These are phyloP conservation scores for Helicoverpa armigera DNA, from an alignment of 1,140 invertebrate genomes.

Conservation along the genomic window DNA sequence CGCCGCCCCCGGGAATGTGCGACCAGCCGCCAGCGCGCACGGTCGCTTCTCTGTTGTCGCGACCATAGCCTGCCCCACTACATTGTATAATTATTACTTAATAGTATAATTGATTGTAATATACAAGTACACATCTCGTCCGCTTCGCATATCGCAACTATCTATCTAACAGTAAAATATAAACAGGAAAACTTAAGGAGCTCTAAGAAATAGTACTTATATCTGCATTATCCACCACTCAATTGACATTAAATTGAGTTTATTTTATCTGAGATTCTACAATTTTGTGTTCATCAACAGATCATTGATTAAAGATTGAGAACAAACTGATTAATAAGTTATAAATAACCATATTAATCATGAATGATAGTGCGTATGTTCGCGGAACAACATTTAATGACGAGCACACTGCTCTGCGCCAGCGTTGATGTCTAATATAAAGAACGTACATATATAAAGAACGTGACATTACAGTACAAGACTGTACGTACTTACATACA, in stretches of 20 bases:
- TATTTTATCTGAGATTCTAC: no score
- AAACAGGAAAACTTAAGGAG: constrained; percentile 20
- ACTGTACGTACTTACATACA: not conserved
- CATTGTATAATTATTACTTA: constrained; percentile 72
- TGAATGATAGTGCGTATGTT: constrained; percentile 4
- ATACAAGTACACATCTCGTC: constrained; percentile 41
- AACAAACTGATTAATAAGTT: not conserved
- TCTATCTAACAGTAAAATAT: constrained; percentile 42
- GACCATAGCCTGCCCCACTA: constrained; percentile 55
- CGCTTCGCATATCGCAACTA: constrained; percentile 38
- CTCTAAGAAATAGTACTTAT: not conserved
- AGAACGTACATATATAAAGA: no score
- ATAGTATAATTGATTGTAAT: constrained; percentile 64
- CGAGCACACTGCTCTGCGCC: constrained; percentile 24
- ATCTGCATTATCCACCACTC: constrained; percentile 28
- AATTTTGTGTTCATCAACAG: no score
- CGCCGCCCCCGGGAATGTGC: constrained; percentile 58
- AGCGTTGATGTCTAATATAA: constrained; percentile 80
- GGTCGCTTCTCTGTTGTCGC: constrained; percentile 57
- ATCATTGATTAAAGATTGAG: not conserved
- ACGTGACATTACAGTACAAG: constrained; percentile 33
- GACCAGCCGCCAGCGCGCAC: constrained; percentile 52
- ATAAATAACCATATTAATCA: constrained; percentile 11
- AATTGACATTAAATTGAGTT: constrained; percentile 4
- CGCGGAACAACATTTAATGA: constrained; percentile 16